Evolutionary conservation across 2,113 vertebrate genomes (phyloP).

Genomic region (Plestiodon gilberti): DNA sequence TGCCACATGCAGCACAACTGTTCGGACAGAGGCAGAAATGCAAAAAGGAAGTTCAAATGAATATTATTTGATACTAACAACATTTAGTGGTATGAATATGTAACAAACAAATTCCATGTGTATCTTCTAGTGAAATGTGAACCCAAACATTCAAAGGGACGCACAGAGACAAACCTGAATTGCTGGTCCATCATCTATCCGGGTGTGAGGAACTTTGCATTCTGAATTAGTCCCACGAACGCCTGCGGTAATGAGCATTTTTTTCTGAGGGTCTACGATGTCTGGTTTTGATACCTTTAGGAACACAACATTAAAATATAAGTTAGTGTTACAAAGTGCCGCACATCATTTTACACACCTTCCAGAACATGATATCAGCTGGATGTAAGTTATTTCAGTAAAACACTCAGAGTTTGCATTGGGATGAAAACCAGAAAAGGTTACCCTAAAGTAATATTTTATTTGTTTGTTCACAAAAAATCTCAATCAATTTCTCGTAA

Average conservation of each 20-base stretch:
- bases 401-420: conserved; percentile 1
- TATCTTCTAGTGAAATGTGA: not conserved
- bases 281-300: conserved; percentile 71
- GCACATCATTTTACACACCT: conserved; percentile 8
- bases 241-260: conserved; percentile 67
- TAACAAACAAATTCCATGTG: not conserved
- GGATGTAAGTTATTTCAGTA: not conserved
- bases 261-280: conserved; percentile 63
- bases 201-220: conserved; percentile 80
- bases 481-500: not conserved
- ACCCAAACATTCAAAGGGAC: not conserved
- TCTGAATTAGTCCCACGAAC: conserved; percentile 64
- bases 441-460: not conserved
- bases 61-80: not conserved
- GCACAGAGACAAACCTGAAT: conserved; percentile 77
- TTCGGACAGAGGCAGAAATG: not conserved
- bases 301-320: conserved; percentile 44
- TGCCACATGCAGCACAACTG: not conserved
- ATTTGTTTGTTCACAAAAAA: no score
- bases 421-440: conserved; percentile 5
- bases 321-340: conserved; percentile 12
- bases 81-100: not conserved
- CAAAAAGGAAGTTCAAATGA: not conserved
- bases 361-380: not conserved
- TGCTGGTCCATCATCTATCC: conserved; percentile 78